Percentiles rank a stretch among this genome's conserved stretches.
Evolutionary conservation across 2,797 vertebrate species (phyloP).

Genomic region (Malacoraja senta): DNA sequence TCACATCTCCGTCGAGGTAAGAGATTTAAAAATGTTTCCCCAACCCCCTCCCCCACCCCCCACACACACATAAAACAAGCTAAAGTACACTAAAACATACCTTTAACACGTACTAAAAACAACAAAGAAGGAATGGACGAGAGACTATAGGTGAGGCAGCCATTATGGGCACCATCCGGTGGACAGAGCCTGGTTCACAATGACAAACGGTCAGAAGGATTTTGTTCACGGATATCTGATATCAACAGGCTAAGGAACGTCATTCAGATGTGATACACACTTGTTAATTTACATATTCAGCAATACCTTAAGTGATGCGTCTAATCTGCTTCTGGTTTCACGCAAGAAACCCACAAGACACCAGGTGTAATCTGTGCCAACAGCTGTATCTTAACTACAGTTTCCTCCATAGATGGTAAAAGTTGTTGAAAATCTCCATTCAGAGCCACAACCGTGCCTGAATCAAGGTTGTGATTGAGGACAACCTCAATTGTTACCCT

Average conservation of each 20-base stretch:
- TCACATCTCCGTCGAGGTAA: too few relatives aligned
- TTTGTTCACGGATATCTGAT: not conserved
- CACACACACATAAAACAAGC: too few relatives aligned
- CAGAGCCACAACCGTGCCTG: not conserved
- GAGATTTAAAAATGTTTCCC: too few relatives aligned
- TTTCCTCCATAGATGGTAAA: not conserved
- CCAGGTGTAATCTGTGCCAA: not conserved
- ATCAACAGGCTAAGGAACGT: not conserved
- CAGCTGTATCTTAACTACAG: not conserved
- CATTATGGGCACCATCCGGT: too few relatives aligned
- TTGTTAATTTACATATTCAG: not conserved
- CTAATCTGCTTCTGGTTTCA: not conserved
- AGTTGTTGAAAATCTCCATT: not conserved
- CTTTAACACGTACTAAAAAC: too few relatives aligned
- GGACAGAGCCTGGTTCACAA: not conserved
- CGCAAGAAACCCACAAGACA: not conserved
- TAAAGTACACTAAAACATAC: too few relatives aligned
- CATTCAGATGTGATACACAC: not conserved
- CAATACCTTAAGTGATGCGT: not conserved
- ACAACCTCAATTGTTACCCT: not conserved
- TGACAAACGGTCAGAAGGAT: not conserved
- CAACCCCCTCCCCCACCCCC: too few relatives aligned
- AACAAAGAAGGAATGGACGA: too few relatives aligned
- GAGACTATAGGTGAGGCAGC: too few relatives aligned
- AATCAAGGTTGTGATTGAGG: not conserved